A percentile compares a stretch with the other conserved stretches of the same genome.
phyloP scores from a whole-genome alignment of 64 coral and sea anemone species.

The Stylophora pistillata region DNA sequence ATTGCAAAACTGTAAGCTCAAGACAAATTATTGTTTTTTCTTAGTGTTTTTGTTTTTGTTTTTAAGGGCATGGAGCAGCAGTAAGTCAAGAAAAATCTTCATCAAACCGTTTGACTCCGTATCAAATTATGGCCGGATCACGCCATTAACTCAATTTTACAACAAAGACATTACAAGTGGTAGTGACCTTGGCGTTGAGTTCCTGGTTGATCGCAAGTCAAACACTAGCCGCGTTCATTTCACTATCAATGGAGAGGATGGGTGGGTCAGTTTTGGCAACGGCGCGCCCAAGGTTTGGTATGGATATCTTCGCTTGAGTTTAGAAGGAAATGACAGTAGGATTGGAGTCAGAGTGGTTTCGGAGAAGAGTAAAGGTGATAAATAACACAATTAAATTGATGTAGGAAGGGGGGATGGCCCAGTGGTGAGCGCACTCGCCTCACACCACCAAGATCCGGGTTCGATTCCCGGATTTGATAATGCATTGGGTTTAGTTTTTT shows the following conservation, averaged over 20 bases:
- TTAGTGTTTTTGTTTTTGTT: too few species aligned
- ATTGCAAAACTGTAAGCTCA: too few species aligned
- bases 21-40: too few species aligned
- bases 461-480: too few species aligned
- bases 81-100: neutral
- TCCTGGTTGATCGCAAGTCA: neutral
- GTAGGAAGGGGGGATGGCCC: neutral
- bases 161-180: neutral
- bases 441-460: too few species aligned
- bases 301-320: slow-evolving; percentile 4
- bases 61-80: slow-evolving; percentile 25
- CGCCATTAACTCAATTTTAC: neutral
- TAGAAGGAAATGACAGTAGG: neutral
- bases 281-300: neutral
- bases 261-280: neutral
- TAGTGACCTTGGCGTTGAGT: neutral
- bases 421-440: too few species aligned
- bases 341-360: neutral
- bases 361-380: neutral
- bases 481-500: too few species aligned
- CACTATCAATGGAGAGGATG: neutral
- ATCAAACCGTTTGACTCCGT: neutral
- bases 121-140: neutral
- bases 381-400: neutral
- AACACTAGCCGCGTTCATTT: slow-evolving; percentile 3